phyloP scores from a whole-genome alignment of 2,797 vertebrate species.

The Ptychobarbus kaznakovi region DNA sequence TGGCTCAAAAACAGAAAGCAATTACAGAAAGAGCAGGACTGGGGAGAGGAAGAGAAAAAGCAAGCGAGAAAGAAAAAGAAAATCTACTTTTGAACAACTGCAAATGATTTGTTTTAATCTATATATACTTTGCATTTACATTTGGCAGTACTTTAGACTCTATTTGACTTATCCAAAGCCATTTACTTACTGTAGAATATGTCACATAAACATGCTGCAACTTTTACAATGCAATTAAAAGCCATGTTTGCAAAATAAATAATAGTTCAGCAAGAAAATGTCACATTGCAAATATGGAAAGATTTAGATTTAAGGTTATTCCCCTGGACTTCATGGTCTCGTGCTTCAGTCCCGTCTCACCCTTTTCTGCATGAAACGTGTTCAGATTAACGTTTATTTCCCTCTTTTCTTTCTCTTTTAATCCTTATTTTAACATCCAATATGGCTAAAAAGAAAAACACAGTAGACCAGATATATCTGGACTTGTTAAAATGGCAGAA shows the following conservation, averaged over 20 bases:
- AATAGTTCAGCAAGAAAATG: not conserved
- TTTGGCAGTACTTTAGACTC: not conserved
- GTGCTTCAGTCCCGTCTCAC: not conserved
- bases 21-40: not conserved
- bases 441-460: not conserved
- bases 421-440: not conserved
- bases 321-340: not conserved
- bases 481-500: not conserved
- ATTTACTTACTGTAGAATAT: not conserved
- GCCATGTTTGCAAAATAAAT: not conserved
- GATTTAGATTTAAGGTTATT: not conserved
- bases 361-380: not conserved
- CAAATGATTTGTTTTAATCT: not conserved
- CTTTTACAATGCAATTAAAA: not conserved
- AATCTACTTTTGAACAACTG: not conserved
- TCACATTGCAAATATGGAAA: not conserved
- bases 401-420: not conserved
- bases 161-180: not conserved
- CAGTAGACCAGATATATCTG: not conserved
- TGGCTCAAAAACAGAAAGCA: not conserved
- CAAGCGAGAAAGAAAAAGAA: constrained; percentile 45
- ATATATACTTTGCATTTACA: not conserved
- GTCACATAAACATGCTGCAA: not conserved
- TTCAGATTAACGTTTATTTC: not conserved
- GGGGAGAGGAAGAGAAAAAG: constrained; percentile 51